phyloP scores from a whole-genome alignment of 53 echinoderm and acorn worm species.

The Mesocentrotus franciscanus region DNA sequence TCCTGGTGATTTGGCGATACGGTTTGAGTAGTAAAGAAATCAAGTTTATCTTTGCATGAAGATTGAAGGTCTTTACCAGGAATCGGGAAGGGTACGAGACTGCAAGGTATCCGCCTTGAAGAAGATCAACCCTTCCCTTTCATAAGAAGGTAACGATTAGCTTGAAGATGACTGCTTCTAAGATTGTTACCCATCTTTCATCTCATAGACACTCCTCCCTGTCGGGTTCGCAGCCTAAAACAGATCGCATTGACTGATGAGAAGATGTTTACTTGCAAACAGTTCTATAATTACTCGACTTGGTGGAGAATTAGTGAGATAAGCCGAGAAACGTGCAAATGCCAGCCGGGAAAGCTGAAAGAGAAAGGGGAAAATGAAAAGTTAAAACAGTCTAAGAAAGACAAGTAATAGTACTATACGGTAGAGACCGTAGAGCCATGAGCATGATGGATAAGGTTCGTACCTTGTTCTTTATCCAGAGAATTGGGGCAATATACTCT shows the following conservation, averaged over 20 bases:
- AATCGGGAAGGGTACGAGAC: neutral
- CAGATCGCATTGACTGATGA: conserved; percentile 22
- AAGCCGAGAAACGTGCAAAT: neutral
- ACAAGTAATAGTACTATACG: neutral
- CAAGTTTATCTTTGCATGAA: neutral
- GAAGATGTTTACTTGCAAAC: neutral
- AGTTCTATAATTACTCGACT: neutral
- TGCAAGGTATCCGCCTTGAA: conserved; percentile 23
- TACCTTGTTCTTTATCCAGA: too few species aligned
- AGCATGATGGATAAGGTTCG: too few species aligned
- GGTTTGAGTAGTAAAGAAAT: neutral
- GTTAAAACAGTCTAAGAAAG: neutral
- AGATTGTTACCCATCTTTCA: neutral
- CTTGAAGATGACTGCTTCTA: neutral
- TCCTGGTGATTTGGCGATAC: neutral
- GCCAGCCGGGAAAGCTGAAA: neutral
- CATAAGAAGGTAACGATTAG: neutral
- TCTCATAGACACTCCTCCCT: conserved; percentile 20
- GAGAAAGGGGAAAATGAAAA: neutral
- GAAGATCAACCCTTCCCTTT: conserved; percentile 33
- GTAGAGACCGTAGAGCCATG: too few species aligned
- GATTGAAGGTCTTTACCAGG: neutral
- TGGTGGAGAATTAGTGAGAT: neutral
- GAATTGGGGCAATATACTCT: too few species aligned
- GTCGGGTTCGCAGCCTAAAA: neutral